These are phyloP conservation scores for Myotis davidii DNA, from an alignment of 2,113 vertebrate species.

Conservation along the genomic window DNA sequence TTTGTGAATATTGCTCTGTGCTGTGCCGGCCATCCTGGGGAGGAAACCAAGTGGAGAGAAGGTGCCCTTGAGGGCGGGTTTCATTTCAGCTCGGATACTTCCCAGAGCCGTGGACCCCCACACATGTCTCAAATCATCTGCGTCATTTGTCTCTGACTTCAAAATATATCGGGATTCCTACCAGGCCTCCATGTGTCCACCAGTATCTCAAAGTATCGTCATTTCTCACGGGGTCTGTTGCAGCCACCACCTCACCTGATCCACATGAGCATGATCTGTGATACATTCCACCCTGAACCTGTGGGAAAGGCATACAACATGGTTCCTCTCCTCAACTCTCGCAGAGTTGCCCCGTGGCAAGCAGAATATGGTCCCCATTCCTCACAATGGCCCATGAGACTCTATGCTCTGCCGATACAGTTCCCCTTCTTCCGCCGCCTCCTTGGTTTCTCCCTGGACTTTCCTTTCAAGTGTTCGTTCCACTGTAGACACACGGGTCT, in stretches of 20 bases:
- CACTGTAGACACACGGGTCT: neutral
- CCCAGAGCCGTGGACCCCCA: neutral
- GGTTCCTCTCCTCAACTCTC: neutral
- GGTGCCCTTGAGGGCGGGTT: neutral
- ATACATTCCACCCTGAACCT: neutral
- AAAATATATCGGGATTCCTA: neutral
- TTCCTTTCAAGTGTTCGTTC: neutral
- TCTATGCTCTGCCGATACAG: neutral
- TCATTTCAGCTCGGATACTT: neutral
- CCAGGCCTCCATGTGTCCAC: neutral
- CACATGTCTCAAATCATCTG: neutral
- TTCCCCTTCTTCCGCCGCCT: neutral
- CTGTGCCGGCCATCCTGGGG: neutral
- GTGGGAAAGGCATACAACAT: neutral
- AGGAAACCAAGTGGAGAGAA: neutral
- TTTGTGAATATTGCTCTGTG: rapidly evolving
- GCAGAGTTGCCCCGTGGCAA: rapidly evolving
- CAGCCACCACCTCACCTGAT: neutral
- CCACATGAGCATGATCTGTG: too few relatives aligned
- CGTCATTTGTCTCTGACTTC: neutral
- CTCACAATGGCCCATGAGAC: neutral
- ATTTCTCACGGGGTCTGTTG: neutral
- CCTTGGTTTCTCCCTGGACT: neutral
- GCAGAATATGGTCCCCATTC: neutral
- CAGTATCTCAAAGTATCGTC: neutral